These are phyloP conservation scores for rabbit (Oryctolagus cuniculus) DNA, from an alignment of 2,113 vertebrate species.

Conservation along the genomic window mOryCun1.1 NC_091435.1:95924501-95925000, in stretches of 20 bases:
- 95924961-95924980: not conserved
- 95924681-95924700: not conserved
- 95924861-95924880: not conserved
- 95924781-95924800: not conserved
- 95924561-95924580: not conserved
- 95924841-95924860: not conserved
- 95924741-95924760: not conserved
- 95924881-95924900: not conserved
- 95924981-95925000: slow-evolving; percentile 18
- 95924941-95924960: slow-evolving; percentile 52
- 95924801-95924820: not conserved
- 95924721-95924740: not conserved
- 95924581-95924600: not conserved
- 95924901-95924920: not conserved
- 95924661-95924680: not conserved
- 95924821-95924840: not conserved
- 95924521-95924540: not conserved
- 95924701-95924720: not conserved
- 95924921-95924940: slow-evolving; percentile 39
- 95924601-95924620: not conserved
- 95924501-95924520: not conserved
- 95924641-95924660: slow-evolving; percentile 22
- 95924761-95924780: not conserved
- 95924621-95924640: not conserved
- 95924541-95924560: not conserved